Base-by-base conservation (phyloP, 2,888 invertebrate species). In the Caenorhabditis parvicauda region DNA sequence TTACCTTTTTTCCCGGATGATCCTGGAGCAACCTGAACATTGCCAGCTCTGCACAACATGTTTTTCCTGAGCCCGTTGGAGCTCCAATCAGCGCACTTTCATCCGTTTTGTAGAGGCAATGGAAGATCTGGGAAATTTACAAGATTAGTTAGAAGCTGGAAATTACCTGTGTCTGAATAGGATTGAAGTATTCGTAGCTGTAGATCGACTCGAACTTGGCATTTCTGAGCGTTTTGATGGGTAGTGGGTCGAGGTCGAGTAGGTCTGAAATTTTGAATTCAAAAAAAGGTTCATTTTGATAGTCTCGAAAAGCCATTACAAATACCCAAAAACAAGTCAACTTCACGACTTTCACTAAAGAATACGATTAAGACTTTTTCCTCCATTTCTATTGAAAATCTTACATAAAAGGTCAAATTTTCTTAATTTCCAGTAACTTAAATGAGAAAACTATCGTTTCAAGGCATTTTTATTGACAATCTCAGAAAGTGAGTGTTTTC, bases 21-120 rank as follows among this genome's bases (percentile, higher is more conserved):
- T 73, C 62, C 29, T 71, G 70, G 17, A 78, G 62, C 6, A 77
- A 52, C 7, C 79, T 58, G 78, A 95, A 91, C 85, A 98, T 93
- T 39, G 96, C 96, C 25, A 99, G 87, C 83, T 99, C 98, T 0
- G 98, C 96, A 0, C 91, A 93, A 44, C 96, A 91, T 0, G 98
- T 99, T 86, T 99, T 99, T 35, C 98, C 98, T 0, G 94, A 94
- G 0, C 92, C 92, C 0, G 94, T 95, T 0, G 94, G 94, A 0
- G 96, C 96, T 0, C 94, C 94, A 4, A 98, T 84, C 24, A 99
- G 84, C 6, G 93, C 90, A 81, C 96, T 96, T 72, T 88, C 71
- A 77, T 98, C 92, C 0, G 92, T 92, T 81, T 96, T 90, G 83
- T 93, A 98, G 5, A 98, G 84, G 44, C 91, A 90, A 83, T 95